Percentiles rank a stretch among this genome's conserved stretches.
Evolutionary conservation across 2,888 invertebrate genomes (phyloP).

Genomic region (Diabrotica balteata): DNA sequence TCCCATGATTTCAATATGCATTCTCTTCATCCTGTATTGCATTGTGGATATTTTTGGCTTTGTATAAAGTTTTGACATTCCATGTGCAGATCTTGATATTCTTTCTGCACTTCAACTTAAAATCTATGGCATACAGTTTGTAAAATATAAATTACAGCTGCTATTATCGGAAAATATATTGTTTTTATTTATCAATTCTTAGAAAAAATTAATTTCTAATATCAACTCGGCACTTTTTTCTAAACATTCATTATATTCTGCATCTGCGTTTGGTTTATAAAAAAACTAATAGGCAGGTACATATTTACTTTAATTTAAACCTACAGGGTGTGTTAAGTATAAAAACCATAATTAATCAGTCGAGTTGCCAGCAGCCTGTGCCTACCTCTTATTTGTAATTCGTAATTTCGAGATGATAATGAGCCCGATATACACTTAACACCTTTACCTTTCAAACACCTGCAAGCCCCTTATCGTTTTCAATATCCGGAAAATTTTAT

Average conservation of each 20-base stretch:
- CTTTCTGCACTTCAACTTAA: no score
- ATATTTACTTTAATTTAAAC: conserved; percentile 13
- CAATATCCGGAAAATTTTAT: conserved; percentile 13
- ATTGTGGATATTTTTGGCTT: no score
- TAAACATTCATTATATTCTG: neutral
- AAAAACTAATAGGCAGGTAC: conserved; percentile 7
- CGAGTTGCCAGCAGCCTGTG: conserved; percentile 3
- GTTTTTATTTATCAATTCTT: no score
- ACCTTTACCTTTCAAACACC: conserved; percentile 28
- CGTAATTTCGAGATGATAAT: conserved; percentile 16
- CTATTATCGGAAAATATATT: no score
- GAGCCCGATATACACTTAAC: conserved; percentile 15
- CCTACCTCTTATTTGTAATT: conserved; percentile 16
- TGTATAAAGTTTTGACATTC: no score
- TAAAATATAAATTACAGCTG: no score
- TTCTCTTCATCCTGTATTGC: no score
- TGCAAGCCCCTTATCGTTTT: conserved; percentile 26
- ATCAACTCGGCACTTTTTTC: neutral
- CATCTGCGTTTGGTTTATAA: conserved; percentile 14
- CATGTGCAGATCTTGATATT: no score
- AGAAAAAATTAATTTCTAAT: neutral
- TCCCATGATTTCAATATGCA: no score
- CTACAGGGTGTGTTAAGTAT: conserved; percentile 1
- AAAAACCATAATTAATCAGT: conserved; percentile 18
- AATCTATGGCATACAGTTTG: no score